Conservation (phyloP, 37 sponge, comb jelly and placozoan species). For the Axinella damicornis region DNA sequence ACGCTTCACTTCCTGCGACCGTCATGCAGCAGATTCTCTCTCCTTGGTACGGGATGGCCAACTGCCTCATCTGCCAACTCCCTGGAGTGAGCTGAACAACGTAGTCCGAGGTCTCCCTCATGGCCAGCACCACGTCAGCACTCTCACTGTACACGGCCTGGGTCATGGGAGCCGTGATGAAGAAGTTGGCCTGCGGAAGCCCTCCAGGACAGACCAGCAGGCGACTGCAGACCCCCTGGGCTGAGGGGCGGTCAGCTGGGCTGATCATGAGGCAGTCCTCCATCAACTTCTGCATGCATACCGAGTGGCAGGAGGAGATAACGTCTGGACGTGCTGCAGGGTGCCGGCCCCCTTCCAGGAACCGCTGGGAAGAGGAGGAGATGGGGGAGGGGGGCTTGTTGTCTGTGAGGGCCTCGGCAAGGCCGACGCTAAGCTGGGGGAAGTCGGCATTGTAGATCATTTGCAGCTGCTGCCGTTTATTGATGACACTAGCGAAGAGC, state of each 20-base stretch:
- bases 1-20: constrained; percentile 31
- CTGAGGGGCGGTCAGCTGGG: constrained; percentile 57
- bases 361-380: background rate
- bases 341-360: constrained; percentile 19
- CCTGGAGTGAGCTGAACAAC: constrained; percentile 3
- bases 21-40: constrained; percentile 29
- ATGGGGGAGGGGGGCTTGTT: background rate
- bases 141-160: background rate
- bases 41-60: constrained; percentile 27
- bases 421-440: constrained; percentile 36
- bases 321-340: constrained; percentile 43
- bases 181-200: constrained; percentile 41
- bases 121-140: background rate
- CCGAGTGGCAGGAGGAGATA: constrained; percentile 43
- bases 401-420: constrained; percentile 27
- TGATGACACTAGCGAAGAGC: constrained; percentile 44
- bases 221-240: constrained; percentile 46
- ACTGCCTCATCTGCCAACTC: constrained; percentile 16
- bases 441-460: constrained; percentile 14
- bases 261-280: constrained; percentile 24
- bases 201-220: constrained; percentile 59
- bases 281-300: constrained; percentile 58
- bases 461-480: constrained; percentile 35
- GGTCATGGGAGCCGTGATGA: constrained; percentile 6
- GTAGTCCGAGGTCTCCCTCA: constrained; percentile 1